Base-by-base conservation (phyloP, 2,888 invertebrate species). In the Trissonchulus sp. region DNA sequence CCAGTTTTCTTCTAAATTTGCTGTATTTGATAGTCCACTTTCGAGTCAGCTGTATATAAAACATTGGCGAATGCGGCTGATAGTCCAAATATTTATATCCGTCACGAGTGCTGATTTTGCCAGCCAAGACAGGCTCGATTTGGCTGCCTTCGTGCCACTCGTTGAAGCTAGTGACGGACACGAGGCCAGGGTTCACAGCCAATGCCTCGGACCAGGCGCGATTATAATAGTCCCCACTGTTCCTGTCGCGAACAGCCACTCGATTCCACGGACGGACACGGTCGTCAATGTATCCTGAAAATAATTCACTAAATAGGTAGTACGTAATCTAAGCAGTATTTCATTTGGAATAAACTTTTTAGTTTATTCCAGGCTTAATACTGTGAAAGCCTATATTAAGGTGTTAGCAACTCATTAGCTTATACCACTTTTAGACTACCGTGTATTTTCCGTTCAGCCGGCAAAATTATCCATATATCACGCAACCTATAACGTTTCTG, bases 81-180 rank as follows among this genome's bases (percentile, higher is more conserved):
- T 90, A 90, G 81, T 90, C 89, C 37, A 87, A 81, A 80, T 89
- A 89, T 0, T 84, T 84, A 79, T 85, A 87, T 31, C 82, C 82
- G 23, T 83, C 80, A 69, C 82, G 83, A 36, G 81, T 82, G 76
- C 87, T 87, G 48, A 48, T 48, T 36, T 23, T 31, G 34, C 8
- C 36, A 1, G 87, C 83, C 30, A 87, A 83, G 0, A 89, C 90
- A 63, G 90, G 89, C 83, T 91, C 91, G 75, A 91, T 90, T 85
- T 91, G 91, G 15, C 90, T 90, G 2, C 91, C 91, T 84, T 90
- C 90, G 79, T 90, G 89, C 90, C 91, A 91, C 82, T 91, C 90
- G 82, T 91, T 91, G 82, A 90, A 91, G 76, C 90, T 90, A 63
- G 90, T 90, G 75, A 91, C 88, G 15, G 89, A 89, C 28, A 91